phyloP scores from a whole-genome alignment of 2,113 vertebrate species.

The Varanus komodoensis region DNA sequence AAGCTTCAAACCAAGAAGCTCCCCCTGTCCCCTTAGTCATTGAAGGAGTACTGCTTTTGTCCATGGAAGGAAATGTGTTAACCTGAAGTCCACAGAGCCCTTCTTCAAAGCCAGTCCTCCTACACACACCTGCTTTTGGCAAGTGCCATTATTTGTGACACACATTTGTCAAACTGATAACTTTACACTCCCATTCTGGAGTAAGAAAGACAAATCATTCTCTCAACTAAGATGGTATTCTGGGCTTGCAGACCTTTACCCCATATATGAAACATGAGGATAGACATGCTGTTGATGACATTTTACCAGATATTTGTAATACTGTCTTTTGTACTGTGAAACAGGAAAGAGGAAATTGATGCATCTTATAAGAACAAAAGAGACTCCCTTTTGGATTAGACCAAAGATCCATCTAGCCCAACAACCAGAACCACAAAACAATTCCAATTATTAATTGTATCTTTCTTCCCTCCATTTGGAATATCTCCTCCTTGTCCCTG shows the following conservation, averaged over 20 bases:
- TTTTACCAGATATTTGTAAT: not conserved
- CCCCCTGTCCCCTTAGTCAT: not conserved
- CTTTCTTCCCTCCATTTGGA: not conserved
- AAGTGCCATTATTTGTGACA: constrained; percentile 6
- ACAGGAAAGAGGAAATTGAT: not conserved
- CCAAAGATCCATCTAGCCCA: not conserved
- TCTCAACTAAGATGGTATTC: not conserved
- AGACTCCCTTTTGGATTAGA: not conserved
- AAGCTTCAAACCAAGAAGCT: not conserved
- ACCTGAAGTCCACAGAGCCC: not conserved
- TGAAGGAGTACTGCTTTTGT: not conserved
- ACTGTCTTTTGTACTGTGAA: not conserved
- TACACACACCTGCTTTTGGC: not conserved
- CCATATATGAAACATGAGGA: not conserved
- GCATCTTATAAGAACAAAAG: not conserved
- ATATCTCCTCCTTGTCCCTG: too few relatives aligned
- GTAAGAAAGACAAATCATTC: not conserved
- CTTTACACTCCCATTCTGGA: constrained; percentile 7
- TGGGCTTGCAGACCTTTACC: not conserved
- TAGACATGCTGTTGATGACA: not conserved
- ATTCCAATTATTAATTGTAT: too few relatives aligned
- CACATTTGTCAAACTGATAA: constrained; percentile 21
- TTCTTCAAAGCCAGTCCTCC: not conserved
- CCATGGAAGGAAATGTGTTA: constrained; percentile 4
- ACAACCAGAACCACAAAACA: not conserved